Conservation (phyloP, 2,797 vertebrate genomes). For the Chaetodon trifasciatus region DNA sequence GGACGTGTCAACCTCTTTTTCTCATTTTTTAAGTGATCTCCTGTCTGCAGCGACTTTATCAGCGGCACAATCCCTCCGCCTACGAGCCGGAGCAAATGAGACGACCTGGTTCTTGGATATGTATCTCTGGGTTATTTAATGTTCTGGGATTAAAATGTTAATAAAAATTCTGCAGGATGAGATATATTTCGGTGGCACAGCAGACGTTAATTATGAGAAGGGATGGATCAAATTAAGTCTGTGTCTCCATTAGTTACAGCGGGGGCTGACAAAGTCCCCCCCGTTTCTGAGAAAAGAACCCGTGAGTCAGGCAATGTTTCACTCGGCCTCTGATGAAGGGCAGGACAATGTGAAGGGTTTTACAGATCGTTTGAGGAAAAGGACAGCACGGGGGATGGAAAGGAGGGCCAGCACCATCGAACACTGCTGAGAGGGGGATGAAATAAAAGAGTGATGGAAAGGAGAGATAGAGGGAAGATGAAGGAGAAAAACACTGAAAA, state of each 20-base stretch:
- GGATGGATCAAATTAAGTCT: slow-evolving; percentile 56
- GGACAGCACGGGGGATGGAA: slow-evolving; percentile 18
- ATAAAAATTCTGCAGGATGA: slow-evolving; percentile 43
- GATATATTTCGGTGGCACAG: slow-evolving; percentile 42
- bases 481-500: background rate
- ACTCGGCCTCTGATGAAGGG: slow-evolving; percentile 55
- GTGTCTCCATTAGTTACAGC: slow-evolving; percentile 68
- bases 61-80: background rate
- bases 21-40: slow-evolving; percentile 40
- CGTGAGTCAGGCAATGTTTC: slow-evolving; percentile 68
- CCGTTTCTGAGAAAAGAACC: slow-evolving; percentile 51
- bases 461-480: background rate
- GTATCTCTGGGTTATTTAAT: slow-evolving; percentile 56
- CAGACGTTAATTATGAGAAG: slow-evolving; percentile 70
- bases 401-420: background rate
- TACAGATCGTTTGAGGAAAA: slow-evolving; percentile 56
- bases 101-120: slow-evolving; percentile 25
- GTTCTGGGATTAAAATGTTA: slow-evolving; percentile 44
- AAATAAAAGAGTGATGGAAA: slow-evolving; percentile 16
- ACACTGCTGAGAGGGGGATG: background rate
- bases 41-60: slow-evolving; percentile 14
- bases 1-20: slow-evolving; percentile 3
- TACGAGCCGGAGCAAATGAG: background rate
- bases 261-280: slow-evolving; percentile 46
- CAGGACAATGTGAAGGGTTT: slow-evolving; percentile 50